Evolutionary conservation across 2,888 invertebrate genomes (phyloP), one percentile per base, ranked within the genome.

Genomic region (Calliopum simillimum): DNA sequence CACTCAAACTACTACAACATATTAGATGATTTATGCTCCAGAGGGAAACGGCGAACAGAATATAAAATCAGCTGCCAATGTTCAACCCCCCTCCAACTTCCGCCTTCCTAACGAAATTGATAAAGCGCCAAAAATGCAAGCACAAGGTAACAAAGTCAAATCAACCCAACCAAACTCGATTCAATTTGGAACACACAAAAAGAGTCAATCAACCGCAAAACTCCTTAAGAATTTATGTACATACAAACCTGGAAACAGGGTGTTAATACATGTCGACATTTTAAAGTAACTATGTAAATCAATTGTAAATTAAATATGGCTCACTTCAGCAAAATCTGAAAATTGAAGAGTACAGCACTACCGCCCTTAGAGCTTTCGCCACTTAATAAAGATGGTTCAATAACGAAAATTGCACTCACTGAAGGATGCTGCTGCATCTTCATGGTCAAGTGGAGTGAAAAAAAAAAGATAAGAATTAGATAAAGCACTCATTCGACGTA

Each of bases 361-460:
- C 33, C 33, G 8, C 1, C 33, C 33, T n/a, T n/a, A n/a, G n/a
- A n/a, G n/a, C n/a, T n/a, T n/a, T n/a, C 1, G 25, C 33, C 33
- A 33, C 33, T 33, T 8, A 6, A 33, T 33, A 33, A 33, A 33
- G 4, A 33, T 33, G 33, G 33, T 6, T 33, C 8, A 8, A 33
- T 33, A 33, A 33, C 33, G 33, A 33, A 33, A 33, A 33, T 6
- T 33, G 33, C 33, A 33, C 33, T 6, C 33, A 33, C 33, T n/a
- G 41, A 53, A 51, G 43, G 47, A 64, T 58, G 66, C 66, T 47
- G 14, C 53, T 56, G 56, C 41, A 43, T 64, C 53, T 56, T 56
- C 41, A 43, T 64, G 58, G 58, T 67, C 58, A 67, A 59, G 49
- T 49, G 67, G 23, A 21, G 49, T n/a, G n/a, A n/a, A n/a, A n/a